Evolutionary conservation across 1,140 invertebrate genomes (phyloP).

Genomic region (Tachypleus tridentatus): DNA sequence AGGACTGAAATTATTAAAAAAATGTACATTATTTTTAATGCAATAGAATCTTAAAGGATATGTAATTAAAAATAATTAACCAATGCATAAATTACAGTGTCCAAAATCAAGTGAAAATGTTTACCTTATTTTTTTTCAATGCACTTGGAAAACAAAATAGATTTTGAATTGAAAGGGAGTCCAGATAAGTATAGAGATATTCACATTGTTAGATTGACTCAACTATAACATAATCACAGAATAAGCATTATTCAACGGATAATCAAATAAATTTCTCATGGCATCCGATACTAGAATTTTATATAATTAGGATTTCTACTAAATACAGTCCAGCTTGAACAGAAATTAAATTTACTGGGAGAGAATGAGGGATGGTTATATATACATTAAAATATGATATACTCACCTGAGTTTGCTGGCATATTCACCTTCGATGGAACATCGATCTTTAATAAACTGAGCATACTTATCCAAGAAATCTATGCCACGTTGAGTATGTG

Average conservation of each 20-base stretch:
- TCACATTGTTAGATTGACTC: background rate
- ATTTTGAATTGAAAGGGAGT: too few species aligned
- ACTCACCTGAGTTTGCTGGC: conserved; percentile 81
- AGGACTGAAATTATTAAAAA: too few species aligned
- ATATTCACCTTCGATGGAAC: conserved; percentile 89
- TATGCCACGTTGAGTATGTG: conserved; percentile 91
- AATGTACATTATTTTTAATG: too few species aligned
- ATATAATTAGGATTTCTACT: background rate
- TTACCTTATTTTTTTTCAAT: too few species aligned
- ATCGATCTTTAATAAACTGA: conserved; percentile 83
- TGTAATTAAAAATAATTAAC: too few species aligned
- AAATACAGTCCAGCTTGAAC: conserved; percentile 2
- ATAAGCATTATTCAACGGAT: background rate
- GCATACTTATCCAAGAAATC: conserved; percentile 92
- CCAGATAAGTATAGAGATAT: too few species aligned
- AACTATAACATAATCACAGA: conserved; percentile 3
- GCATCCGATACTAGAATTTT: background rate
- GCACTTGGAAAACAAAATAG: too few species aligned
- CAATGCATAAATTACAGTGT: too few species aligned
- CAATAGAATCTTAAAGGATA: too few species aligned
- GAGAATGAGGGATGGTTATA: too few species aligned
- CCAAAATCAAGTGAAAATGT: too few species aligned
- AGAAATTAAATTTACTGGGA: background rate
- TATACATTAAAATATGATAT: conserved; percentile 9
- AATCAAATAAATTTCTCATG: conserved; percentile 1